Evolutionary conservation across 2,113 vertebrate species (phyloP), one percentile per base, ranked within the genome.

Genomic region (Cavia aperea): DNA sequence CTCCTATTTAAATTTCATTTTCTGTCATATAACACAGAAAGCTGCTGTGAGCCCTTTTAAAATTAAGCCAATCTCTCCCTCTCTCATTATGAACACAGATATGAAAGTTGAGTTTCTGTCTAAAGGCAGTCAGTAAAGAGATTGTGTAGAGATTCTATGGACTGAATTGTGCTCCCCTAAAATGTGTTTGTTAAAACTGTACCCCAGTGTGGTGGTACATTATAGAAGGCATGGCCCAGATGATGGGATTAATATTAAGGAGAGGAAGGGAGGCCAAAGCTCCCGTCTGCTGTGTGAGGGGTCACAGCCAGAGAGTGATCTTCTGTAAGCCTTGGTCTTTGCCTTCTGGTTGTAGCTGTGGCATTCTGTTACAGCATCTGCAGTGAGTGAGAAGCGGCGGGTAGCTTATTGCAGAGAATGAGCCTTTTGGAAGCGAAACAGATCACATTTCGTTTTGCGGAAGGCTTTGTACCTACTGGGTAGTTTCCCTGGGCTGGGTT

Each of bases 1-100:
- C 23, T 26, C 21, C 66, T 33, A 88, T 88, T 77, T 23, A 68
- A 75, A 31, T 75, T 92, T 92, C 43, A 86, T 86, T 85, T 94
- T 60, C 36, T 65, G 24, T 19, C 49, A 19, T 84, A 43, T 81
- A n/a, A 75, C 24, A 77, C n/a, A 88, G 51, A 72, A 77, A 90
- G 33, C 43, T 93, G 19, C n/a, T 43, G 60, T 89, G 79, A 92
- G 23, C n/a, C 88, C n/a, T 33, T 81, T 87, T 46, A 89, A 81
- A 89, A 88, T 31, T 63, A 68, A 70, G 31, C 36, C 70, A 83
- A 58, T 11, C 81, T 12, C 10, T 15, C 7, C 43, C 39, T 73
- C 16, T 63, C 62, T 23, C 33, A 51, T 56, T 8, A 33, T 63
- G 18, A 31, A 46, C 1, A n/a, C 49, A n/a, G 21, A 24, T 70